Evolutionary conservation across 2,888 invertebrate genomes (phyloP), one percentile per base, ranked within the genome.

Genomic region (Serripes groenlandicus): DNA sequence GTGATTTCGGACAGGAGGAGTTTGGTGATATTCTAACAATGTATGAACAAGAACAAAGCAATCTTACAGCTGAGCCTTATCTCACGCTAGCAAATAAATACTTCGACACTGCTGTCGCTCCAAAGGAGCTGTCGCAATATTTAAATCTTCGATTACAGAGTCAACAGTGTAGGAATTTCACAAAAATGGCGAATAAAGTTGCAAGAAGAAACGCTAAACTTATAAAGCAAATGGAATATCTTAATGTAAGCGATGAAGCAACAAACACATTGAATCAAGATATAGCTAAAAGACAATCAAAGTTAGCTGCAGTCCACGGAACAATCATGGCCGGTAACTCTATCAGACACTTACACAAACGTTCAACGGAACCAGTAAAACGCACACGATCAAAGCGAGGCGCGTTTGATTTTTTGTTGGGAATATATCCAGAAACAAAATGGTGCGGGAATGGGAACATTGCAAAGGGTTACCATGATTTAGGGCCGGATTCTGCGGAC

Each of bases 371-470:
- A n/a, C n/a, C n/a, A n/a, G n/a, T n/a, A n/a, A 78, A 85, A 69
- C 68, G 73, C n/a, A 56, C 70, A 11, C 78, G 88, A 15, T 52
- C 72, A 32, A 80, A 73, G 30, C 75, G 88, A 34, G 64, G 81
- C 2, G 66, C 86, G 3, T 78, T 86, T 34, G 80, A 88, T 34
- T 87, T 88, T 32, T 84, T 83, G 93, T 95, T 97, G 90, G 96
- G 98, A 78, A 96, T 97, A 85, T 96, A 97, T 66, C 98, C 98
- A 0, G 98, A 98, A 68, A 98, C 98, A 0, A 97, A 97, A 93
- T 98, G 98, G 98, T 98, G 98, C 95, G 98, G 98, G 32, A 97
- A 97, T 90, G 98, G 98, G 0, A 97, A 96, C 93, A 96, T 96
- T 0, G 98, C 98, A 5, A 96, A 96, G 58, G 96, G 97, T 87